Evolutionary conservation across 1,140 invertebrate species (phyloP), one percentile per base, ranked within the genome.

Genomic region (Hyphantria cunea): DNA sequence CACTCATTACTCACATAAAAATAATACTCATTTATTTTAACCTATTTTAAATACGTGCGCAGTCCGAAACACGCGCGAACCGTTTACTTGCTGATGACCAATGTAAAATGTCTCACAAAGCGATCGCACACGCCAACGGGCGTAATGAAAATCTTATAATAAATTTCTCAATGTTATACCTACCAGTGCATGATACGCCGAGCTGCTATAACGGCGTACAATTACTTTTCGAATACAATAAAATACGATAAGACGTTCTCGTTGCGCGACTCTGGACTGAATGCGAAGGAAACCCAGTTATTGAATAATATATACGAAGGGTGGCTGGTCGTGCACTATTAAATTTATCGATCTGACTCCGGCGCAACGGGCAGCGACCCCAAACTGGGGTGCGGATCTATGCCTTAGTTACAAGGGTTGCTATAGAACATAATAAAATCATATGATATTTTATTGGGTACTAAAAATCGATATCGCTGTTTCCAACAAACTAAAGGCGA

Each of bases 191-290:
- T 90, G 73, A 78, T 78, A 72, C 74, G 74, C 64, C 54, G 69
- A 58, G 71, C 56, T 71, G 78, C 71, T 78, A 73, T 76, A 87
- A 89, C 82, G 77, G 71, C 44, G 42, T 56, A 66, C 71, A 82
- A 84, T 88, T 86, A 88, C 78, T 89, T 87, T 84, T 74, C 63
- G 59, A 82, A 81, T 84, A 82, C 83, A 80, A 88, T 88, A 88
- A 90, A 89, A 86, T 5, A 72, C 83, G 85, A 88, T 88, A 90
- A 88, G 76, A 61, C 76, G 66, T 64, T 63, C 68, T 54, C 60
- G 61, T 72, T 75, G 77, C 47, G 62, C 75, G 58, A 51, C 47
- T 50, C 68, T 68, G 59, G 48, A 76, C 71, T 74, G 71, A 66
- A 66, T 44, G 14, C 44, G 53, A 42, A 37, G 52, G 15, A 47